These are phyloP conservation scores for Pangasianodon hypophthalmus DNA, from an alignment of 2,113 vertebrate genomes.

Conservation along the genomic window DNA sequence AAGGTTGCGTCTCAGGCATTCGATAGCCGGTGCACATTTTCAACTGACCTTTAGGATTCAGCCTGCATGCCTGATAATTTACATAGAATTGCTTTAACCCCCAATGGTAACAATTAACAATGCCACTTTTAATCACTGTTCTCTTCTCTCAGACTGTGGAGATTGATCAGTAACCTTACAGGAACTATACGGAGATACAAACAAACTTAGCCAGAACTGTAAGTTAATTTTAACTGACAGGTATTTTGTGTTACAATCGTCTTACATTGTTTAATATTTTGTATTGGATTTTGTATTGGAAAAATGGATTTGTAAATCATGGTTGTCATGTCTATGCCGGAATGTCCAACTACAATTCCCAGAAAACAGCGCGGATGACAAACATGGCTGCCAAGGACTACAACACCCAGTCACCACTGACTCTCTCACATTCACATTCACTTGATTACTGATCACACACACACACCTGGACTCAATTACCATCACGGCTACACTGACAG, in stretches of 20 bases:
- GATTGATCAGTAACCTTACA: neutral
- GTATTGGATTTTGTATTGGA: no score
- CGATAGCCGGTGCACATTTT: slow-evolving; percentile 62
- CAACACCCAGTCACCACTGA: no score
- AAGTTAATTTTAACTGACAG: neutral
- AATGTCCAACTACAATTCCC: no score
- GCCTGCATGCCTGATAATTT: slow-evolving; percentile 61
- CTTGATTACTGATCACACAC: no score
- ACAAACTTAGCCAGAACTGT: neutral
- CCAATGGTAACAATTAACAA: slow-evolving; percentile 52
- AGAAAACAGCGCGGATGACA: no score
- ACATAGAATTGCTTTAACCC: slow-evolving; percentile 64
- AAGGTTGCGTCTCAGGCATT: slow-evolving; percentile 47
- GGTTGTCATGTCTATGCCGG: no score
- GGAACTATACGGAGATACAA: neutral
- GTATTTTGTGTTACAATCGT: neutral
- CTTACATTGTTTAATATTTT: no score
- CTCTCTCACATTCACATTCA: no score
- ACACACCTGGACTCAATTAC: no score
- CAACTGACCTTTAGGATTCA: slow-evolving; percentile 65
- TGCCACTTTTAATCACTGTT: neutral
- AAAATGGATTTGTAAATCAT: no score
- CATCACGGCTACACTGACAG: no score
- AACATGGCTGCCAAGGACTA: no score
- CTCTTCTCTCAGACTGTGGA: neutral